These are phyloP conservation scores for Drosophila nikananu DNA, from an alignment of 1,140 invertebrate genomes.

Conservation along the genomic window DNA sequence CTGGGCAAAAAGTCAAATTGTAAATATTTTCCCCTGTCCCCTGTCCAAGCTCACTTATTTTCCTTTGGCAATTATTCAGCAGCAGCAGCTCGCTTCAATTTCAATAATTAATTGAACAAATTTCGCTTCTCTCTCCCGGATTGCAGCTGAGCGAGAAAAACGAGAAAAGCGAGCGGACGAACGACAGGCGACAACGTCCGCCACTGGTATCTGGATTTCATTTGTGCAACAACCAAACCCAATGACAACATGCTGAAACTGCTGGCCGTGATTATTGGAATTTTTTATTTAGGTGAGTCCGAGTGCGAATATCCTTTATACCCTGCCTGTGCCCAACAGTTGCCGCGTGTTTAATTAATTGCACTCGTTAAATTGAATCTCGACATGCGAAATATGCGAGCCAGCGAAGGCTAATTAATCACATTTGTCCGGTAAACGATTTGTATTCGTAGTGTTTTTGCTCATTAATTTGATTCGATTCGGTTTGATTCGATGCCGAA, in stretches of 20 bases:
- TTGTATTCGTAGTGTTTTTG: constrained; percentile 52
- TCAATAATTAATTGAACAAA: constrained; percentile 66
- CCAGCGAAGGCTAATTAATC: constrained; percentile 55
- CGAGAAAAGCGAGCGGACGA: neutral
- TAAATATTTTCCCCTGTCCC: constrained; percentile 36
- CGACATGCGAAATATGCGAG: constrained; percentile 49
- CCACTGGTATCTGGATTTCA: constrained; percentile 46
- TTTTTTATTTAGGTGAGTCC: constrained; percentile 80
- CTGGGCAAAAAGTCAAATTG: constrained; percentile 19
- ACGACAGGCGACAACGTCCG: constrained; percentile 42
- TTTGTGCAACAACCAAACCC: constrained; percentile 56
- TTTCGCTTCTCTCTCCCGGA: constrained; percentile 19
- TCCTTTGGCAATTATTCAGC: constrained; percentile 44
- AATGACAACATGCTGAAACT: constrained; percentile 78
- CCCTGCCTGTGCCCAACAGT: neutral
- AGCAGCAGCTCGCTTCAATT: constrained; percentile 45
- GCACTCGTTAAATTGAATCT: constrained; percentile 56
- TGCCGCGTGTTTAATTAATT: constrained; percentile 55
- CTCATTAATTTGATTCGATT: constrained; percentile 45
- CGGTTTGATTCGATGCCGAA: constrained; percentile 5
- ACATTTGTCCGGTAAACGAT: constrained; percentile 58
- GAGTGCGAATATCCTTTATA: constrained; percentile 19
- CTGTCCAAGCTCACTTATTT: constrained; percentile 30
- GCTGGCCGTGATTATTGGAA: constrained; percentile 70
- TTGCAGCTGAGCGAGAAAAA: constrained; percentile 57